Base-by-base conservation (phyloP, 2,113 vertebrate species). In the Felis catus region DNA sequence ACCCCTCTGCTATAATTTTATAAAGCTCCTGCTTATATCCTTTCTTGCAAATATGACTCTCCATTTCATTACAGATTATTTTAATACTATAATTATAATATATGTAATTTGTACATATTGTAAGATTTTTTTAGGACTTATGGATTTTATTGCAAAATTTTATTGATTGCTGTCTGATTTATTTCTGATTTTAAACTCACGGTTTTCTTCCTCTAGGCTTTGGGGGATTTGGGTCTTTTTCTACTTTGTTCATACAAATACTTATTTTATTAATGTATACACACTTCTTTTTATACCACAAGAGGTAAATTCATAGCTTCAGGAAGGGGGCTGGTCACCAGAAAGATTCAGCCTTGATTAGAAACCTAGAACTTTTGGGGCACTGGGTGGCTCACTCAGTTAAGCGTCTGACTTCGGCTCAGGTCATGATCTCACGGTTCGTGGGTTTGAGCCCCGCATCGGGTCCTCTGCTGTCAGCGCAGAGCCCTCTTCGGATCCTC, bases 131-230 rank as follows among this genome's bases (percentile, higher is more conserved):
- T 70, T 58, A 88, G 33, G 58, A 76, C 21, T 95, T 55, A 21
- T 53, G 53, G 91, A 27, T 88, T 85, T 82, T 82, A 82, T 48
- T 68, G 70, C 15, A 87, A 81, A 88, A 74, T 92, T n/a, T 36
- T 96, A 19, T 53, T 79, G 23, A 65, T 39, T 41, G 25, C 10
- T 86, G 0, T 58, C 18, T 70, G n/a, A 63, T 63, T 86, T 81
- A 51, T 65, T 91, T 92, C 45, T 85, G 23, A 87, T 94, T 89
- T 95, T 51, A 87, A 86, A 90, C 58, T 71, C 71, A 36, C 66
- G 27, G n/a, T 48, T 91, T 96, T 63, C 66, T 45, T 76, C 16
- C 51, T 70, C 29, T 21, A 94, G 66, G 3, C 45, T 68, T 68
- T 70, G 18, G 68, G 27, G 45, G 29, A 18, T 68, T 91, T 83